phyloP scores from a whole-genome alignment of 2,888 invertebrate genomes.

The Dicyrtoma fusca region DNA sequence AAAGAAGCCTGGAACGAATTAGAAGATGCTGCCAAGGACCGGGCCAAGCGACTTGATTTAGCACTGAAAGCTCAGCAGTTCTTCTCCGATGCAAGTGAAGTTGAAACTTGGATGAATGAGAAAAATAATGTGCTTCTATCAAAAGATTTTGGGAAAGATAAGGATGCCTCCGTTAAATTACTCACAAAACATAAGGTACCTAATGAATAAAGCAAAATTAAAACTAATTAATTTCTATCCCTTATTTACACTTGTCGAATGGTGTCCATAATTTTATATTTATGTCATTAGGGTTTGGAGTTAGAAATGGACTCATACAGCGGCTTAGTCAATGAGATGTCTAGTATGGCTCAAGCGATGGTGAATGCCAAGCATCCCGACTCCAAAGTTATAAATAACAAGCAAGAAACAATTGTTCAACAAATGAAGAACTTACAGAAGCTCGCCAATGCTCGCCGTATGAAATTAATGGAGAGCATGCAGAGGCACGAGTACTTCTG shows the following conservation, averaged over 20 bases:
- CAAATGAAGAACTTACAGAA: slow-evolving; percentile 80
- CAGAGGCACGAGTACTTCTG: slow-evolving; percentile 88
- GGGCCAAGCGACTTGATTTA: slow-evolving; percentile 78
- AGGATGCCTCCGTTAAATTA: slow-evolving; percentile 87
- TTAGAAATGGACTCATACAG: slow-evolving; percentile 89
- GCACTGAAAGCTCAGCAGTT: slow-evolving; percentile 84
- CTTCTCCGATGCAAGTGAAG: slow-evolving; percentile 86
- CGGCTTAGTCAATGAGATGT: slow-evolving; percentile 90
- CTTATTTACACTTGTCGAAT: too few species aligned
- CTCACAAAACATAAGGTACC: slow-evolving; percentile 84
- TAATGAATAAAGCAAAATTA: too few species aligned
- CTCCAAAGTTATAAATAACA: slow-evolving; percentile 75
- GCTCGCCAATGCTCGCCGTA: slow-evolving; percentile 76
- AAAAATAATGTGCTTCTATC: slow-evolving; percentile 78
- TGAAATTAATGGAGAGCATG: slow-evolving; percentile 86
- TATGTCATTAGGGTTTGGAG: slow-evolving; percentile 74
- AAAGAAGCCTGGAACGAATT: slow-evolving; percentile 75
- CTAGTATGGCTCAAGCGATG: slow-evolving; percentile 80
- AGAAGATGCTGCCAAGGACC: slow-evolving; percentile 70
- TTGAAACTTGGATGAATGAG: slow-evolving; percentile 91
- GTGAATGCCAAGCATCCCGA: slow-evolving; percentile 80
- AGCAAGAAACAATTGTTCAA: slow-evolving; percentile 76
- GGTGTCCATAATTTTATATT: slow-evolving; percentile 45
- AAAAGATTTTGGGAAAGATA: slow-evolving; percentile 85
- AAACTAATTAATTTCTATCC: too few species aligned